A percentile compares a stretch with the other conserved stretches of the same genome.
Evolutionary conservation across 2,797 vertebrate species (phyloP).

Genomic region (Aselliscus stoliczkanus): DNA sequence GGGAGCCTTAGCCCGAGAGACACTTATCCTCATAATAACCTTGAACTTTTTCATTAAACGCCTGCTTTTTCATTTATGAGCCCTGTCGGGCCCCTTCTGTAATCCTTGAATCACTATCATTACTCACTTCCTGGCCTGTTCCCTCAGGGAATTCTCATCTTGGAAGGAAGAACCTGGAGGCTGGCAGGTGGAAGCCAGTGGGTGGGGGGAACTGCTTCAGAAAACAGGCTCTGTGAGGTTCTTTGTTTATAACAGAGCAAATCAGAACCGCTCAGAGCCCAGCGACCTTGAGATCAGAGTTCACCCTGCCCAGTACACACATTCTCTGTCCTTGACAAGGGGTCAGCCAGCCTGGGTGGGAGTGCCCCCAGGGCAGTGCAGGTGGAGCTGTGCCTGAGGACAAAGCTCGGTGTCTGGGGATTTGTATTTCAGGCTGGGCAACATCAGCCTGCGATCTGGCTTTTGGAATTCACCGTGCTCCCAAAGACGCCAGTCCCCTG

Average conservation of each 20-base stretch:
- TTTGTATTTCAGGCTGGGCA: background rate
- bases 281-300: background rate
- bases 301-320: background rate
- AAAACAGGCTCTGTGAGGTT: background rate
- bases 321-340: background rate
- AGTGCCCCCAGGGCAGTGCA: too few relatives aligned
- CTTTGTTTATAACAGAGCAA: background rate
- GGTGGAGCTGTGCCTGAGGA: background rate
- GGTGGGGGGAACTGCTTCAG: background rate
- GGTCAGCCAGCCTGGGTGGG: background rate
- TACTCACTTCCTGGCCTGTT: background rate
- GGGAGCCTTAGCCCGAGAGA: background rate
- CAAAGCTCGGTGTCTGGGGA: background rate
- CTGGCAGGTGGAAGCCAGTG: background rate
- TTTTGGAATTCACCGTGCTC: background rate
- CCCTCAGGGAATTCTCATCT: background rate
- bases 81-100: background rate
- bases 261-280: background rate
- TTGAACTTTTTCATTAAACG: background rate
- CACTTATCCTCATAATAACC: background rate
- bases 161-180: background rate
- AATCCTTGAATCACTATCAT: background rate
- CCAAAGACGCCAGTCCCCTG: background rate
- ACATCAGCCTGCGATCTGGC: background rate
- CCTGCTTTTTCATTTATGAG: background rate